Percentiles rank a stretch among this genome's conserved stretches.
Evolutionary conservation across 2,797 vertebrate species (phyloP).

Genomic region (Sebastes oblongus): DNA sequence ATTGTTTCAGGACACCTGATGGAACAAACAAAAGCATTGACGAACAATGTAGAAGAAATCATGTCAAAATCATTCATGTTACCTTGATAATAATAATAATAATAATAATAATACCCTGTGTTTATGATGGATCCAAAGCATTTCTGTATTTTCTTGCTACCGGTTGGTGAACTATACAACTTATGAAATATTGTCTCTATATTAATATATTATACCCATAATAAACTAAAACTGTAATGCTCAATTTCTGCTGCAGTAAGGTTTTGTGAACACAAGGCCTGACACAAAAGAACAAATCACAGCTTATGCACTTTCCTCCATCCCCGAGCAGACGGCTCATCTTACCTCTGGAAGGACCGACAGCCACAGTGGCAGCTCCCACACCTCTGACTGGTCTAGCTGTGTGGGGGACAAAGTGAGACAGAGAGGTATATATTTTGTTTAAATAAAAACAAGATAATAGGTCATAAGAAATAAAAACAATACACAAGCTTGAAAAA

Average conservation of each 20-base stretch:
- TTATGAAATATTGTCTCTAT: background rate
- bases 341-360: constrained; percentile 78
- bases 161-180: background rate
- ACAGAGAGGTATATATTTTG: background rate
- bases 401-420: constrained; percentile 23
- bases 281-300: background rate
- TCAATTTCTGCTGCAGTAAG: background rate
- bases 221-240: background rate
- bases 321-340: background rate
- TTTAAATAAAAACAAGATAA: background rate
- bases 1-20: constrained; percentile 68
- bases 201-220: background rate
- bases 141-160: background rate
- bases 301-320: background rate
- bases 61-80: background rate
- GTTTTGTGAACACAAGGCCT: background rate
- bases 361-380: constrained; percentile 78
- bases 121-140: background rate
- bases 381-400: constrained; percentile 55
- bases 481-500: rapidly evolving
- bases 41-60: rapidly evolving
- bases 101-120: too few species aligned
- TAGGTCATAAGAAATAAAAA: background rate
- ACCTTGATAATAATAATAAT: background rate
- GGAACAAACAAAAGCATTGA: background rate